Percentiles rank a stretch among this genome's conserved stretches.
Evolutionary conservation across 53 echinoderm and acorn worm species (phyloP).

Genomic region (Crossaster papposus): DNA sequence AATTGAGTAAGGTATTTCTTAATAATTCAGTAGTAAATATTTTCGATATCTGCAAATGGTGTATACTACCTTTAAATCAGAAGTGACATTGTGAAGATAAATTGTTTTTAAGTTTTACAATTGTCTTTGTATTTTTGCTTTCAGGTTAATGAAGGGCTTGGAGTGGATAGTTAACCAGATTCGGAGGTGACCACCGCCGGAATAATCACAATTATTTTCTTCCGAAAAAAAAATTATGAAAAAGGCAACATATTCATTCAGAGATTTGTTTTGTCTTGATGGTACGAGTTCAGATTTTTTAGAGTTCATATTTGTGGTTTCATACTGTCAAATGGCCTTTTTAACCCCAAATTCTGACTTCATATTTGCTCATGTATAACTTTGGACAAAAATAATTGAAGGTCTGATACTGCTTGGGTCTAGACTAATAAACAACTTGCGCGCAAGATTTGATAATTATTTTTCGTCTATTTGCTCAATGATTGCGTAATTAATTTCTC

Average conservation of each 20-base stretch:
- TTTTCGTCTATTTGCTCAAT: too few relatives aligned
- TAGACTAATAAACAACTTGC: not conserved
- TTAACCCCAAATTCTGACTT: not conserved
- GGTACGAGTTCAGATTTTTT: too few relatives aligned
- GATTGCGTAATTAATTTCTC: too few relatives aligned
- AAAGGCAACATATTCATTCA: not conserved
- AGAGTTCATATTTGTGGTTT: too few relatives aligned
- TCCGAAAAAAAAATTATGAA: not conserved
- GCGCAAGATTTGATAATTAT: too few relatives aligned
- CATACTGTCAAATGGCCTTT: too few relatives aligned
- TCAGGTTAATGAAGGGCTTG: slow-evolving; percentile 87
- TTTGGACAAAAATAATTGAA: not conserved
- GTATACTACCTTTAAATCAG: too few relatives aligned
- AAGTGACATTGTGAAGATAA: not conserved
- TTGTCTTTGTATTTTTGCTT: slow-evolving; percentile 22
- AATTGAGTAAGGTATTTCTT: too few relatives aligned
- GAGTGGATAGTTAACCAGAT: slow-evolving; percentile 93
- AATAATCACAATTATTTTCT: not conserved
- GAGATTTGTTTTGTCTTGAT: not conserved
- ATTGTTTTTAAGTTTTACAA: not conserved
- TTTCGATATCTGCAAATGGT: too few relatives aligned
- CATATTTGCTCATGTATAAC: not conserved
- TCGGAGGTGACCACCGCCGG: slow-evolving; percentile 79
- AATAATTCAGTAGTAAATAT: too few relatives aligned
- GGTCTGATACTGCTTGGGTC: not conserved